Evolutionary conservation across 2,888 invertebrate genomes (phyloP).

Genomic region (Rhopalosiphum nymphaeae): DNA sequence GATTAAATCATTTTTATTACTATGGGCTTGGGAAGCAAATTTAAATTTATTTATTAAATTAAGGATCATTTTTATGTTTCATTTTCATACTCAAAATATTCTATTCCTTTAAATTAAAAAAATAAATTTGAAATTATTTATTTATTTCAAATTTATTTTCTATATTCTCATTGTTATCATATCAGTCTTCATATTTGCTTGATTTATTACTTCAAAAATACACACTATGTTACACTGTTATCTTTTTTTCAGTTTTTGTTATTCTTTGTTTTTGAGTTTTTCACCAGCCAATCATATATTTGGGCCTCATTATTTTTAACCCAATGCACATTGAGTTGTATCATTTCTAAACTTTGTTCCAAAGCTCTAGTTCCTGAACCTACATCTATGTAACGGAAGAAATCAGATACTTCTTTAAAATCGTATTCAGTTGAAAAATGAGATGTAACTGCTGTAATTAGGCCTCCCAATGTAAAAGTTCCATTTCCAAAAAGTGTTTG

Average conservation of each 20-base stretch:
- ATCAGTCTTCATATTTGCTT: slow-evolving; percentile 61
- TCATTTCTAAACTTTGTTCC: slow-evolving; percentile 82
- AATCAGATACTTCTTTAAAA: slow-evolving; percentile 78
- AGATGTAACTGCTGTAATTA: slow-evolving; percentile 77
- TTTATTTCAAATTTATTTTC: slow-evolving; percentile 34
- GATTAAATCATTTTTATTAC: background rate
- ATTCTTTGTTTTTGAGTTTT: slow-evolving; percentile 44
- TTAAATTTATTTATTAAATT: slow-evolving; percentile 12
- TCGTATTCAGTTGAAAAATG: slow-evolving; percentile 82
- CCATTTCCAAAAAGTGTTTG: slow-evolving; percentile 77
- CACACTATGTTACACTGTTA: background rate
- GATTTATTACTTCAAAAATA: slow-evolving; percentile 37
- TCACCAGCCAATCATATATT: slow-evolving; percentile 74
- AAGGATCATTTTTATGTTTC: background rate
- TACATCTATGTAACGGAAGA: slow-evolving; percentile 74
- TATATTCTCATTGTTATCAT: slow-evolving; percentile 25
- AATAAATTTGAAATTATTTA: background rate
- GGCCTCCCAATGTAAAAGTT: slow-evolving; percentile 76
- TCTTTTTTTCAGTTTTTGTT: slow-evolving; percentile 7
- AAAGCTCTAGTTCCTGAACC: slow-evolving; percentile 77
- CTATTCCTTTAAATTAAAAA: slow-evolving; percentile 40
- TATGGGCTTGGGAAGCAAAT: slow-evolving; percentile 39
- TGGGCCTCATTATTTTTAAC: slow-evolving; percentile 74
- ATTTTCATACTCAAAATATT: slow-evolving; percentile 45
- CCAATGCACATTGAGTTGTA: slow-evolving; percentile 87